phyloP scores from a whole-genome alignment of 2,797 vertebrate species.

The Hoplostethus atlanticus region DNA sequence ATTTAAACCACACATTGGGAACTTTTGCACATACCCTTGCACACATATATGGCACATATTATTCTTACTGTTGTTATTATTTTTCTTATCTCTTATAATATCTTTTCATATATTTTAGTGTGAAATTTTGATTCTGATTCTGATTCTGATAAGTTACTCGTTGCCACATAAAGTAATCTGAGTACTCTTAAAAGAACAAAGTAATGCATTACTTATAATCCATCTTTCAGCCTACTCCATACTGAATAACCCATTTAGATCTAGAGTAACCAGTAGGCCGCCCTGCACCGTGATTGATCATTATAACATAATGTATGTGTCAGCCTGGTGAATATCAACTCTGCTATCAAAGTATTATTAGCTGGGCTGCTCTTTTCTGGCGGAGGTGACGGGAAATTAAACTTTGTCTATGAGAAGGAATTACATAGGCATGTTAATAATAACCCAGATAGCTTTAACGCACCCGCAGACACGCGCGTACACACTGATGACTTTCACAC shows the following conservation, averaged over 20 bases:
- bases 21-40: no score
- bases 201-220: background rate
- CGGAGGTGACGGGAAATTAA: background rate
- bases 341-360: background rate
- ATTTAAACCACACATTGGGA: no score
- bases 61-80: no score
- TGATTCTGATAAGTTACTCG: no score
- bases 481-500: constrained; percentile 11
- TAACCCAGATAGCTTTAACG: background rate
- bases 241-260: background rate
- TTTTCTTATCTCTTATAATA: no score
- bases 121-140: no score
- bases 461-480: constrained; percentile 3
- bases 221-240: background rate
- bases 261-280: background rate
- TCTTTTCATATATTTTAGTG: no score
- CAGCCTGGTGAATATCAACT: no score
- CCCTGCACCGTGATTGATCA: background rate
- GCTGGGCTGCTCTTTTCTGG: background rate
- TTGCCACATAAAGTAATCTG: no score
- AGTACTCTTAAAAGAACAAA: no score
- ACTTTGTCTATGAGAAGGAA: background rate
- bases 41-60: no score
- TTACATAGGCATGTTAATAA: background rate
- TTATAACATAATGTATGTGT: no score